These are phyloP conservation scores for Agriopis leucophaearia DNA, from an alignment of 2,888 invertebrate species.

Conservation along the genomic window DNA sequence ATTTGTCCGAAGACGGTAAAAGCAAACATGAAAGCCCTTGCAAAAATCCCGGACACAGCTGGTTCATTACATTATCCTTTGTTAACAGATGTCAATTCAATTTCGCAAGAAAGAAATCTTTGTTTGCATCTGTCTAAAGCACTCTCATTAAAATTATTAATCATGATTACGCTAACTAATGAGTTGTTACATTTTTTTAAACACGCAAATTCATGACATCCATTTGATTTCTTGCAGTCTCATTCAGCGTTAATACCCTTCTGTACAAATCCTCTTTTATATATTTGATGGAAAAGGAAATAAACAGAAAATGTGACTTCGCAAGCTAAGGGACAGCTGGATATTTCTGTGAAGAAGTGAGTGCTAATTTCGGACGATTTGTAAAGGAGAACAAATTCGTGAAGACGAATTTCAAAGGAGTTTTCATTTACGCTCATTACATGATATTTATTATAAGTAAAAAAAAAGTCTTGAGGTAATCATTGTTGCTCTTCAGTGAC, in stretches of 20 bases:
- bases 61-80: constrained; percentile 29
- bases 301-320: constrained; percentile 57
- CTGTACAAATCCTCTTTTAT: constrained; percentile 48
- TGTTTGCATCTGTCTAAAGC: constrained; percentile 25
- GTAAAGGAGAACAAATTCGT: constrained; percentile 55
- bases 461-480: background rate
- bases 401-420: constrained; percentile 19
- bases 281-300: constrained; percentile 52
- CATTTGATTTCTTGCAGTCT: constrained; percentile 32
- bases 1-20: constrained; percentile 8
- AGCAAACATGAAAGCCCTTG: constrained; percentile 25
- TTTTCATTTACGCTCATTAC: constrained; percentile 16
- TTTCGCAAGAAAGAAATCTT: constrained; percentile 20
- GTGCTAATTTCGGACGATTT: constrained; percentile 66
- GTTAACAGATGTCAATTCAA: constrained; percentile 25
- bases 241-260: constrained; percentile 51
- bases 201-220: constrained; percentile 23
- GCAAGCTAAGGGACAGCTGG: constrained; percentile 48
- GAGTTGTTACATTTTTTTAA: constrained; percentile 15
- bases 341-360: constrained; percentile 56
- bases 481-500: background rate
- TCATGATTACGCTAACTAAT: constrained; percentile 19
- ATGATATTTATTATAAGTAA: constrained; percentile 6
- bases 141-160: constrained; percentile 27
- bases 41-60: constrained; percentile 26